Evolutionary conservation across 2,888 invertebrate genomes (phyloP), one percentile per base, ranked within the genome.

Genomic region (Schizaphis graminum): DNA sequence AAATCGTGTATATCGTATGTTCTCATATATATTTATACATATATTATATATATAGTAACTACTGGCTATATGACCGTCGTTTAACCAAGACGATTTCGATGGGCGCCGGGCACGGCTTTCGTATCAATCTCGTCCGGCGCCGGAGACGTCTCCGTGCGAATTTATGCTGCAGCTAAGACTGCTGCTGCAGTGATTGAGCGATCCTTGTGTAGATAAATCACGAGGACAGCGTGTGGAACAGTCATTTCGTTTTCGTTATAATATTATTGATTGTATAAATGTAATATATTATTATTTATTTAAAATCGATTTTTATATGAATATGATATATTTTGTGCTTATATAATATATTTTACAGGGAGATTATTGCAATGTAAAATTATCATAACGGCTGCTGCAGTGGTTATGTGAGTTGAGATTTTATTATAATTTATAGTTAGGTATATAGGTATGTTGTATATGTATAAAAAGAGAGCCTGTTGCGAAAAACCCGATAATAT

Each of bases 51-150:
- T 61, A 61, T 21, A 24, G 35, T 8, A 26, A 77, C 77, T 35
- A 77, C 77, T 35, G 77, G 21, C 77, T 21, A 21, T 41, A 41
- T 35, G 3, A 35, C 1, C 21, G 35, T 21, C 35, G 77, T 77
- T 77, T 77, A 77, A 35, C 77, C 21, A 35, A 77, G 35, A 35
- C 77, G 21, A 77, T 21, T n/a, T 3, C 16, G 26, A 91, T 84
- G 84, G 91, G 91, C 91, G 91, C 77, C 77, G 35, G 47, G 1
- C 67, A n/a, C 41, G 61, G 84, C 41, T 91, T 91, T 35, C 35
- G 35, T 67, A 91, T 91, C 91, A 91, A 91, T 91, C 91, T 91
- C 53, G 26, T 44, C 16, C 77, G 53, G 28, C 49, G 67, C 28
- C 61, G 47, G 5, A 49, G 84, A 53, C 84, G 26, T 91, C 91